Evolutionary conservation across 2,113 vertebrate species (phyloP), one percentile per base, ranked within the genome.

Genomic region (Antennarius striatus): DNA sequence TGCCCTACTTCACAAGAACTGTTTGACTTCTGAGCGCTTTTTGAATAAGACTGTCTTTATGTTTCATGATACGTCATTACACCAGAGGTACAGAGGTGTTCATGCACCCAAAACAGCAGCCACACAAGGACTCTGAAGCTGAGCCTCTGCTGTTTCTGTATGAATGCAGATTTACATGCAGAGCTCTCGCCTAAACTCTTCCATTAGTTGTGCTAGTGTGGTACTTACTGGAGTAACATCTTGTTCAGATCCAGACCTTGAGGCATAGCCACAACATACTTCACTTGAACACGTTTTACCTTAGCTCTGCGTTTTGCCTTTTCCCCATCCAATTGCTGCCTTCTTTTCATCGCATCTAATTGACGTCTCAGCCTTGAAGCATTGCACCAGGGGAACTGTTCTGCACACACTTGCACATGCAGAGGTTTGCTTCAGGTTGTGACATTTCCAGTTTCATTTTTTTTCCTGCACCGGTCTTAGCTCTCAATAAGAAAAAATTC

Each of bases 301-400:
- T 87, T 63, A 80, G 71, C 72, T 79, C 48, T 58, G 73, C 75
- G 75, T 84, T 86, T 85, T 81, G 56, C 58, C 49, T 61, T 5
- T 16, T 55, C 14, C 3, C 14, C 59, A 28, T 40, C 11, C 29
- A 6, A 56, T 52, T 66, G 29, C 54, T 39, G 43, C 59, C 40
- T 59, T 46, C 58, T 67, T 72, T 83, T 85, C 65, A 77, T 82
- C 54, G 49, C 49, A 59, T 73, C 75, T 82, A 85, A 87, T 70
- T 82, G 84, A 83, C 52, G 10, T 71, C 79, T 85, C 63, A 52
- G 76, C 68, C 83, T 83, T 66, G 62, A 79, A 73, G 71, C 50
- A 14, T 29, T 56, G 63, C 15, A 68, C 77, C 66, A 14, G 29
- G 64, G 85, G 70, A 80, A 46, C 13, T 14, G 32, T 51, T 65